Percentiles rank a stretch among this genome's conserved stretches.
These are phyloP conservation scores for Galeopterus variegatus DNA, from an alignment of 2,113 vertebrate genomes.

Conservation along the genomic window DNA sequence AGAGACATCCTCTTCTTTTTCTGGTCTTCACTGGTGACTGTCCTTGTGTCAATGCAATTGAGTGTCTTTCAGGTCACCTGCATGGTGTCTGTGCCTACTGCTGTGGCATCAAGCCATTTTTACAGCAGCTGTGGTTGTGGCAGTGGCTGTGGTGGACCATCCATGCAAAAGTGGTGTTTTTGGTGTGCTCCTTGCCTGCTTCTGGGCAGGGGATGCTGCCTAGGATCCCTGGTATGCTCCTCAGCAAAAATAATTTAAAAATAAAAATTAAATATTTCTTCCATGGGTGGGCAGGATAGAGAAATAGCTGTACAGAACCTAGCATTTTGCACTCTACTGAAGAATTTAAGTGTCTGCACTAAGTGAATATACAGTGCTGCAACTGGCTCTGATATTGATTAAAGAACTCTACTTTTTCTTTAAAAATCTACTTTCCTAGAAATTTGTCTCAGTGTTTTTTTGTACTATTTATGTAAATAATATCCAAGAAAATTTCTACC, in stretches of 20 bases:
- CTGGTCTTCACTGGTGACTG: too few species aligned
- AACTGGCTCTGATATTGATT: slow-evolving; percentile 84
- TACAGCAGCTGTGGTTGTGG: too few species aligned
- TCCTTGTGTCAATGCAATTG: too few species aligned
- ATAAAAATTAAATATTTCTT: neutral
- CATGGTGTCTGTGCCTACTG: too few species aligned
- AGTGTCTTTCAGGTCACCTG: too few species aligned
- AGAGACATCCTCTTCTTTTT: too few species aligned
- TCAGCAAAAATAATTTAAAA: neutral
- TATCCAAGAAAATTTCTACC: slow-evolving; percentile 59
- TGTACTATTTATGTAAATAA: slow-evolving; percentile 58
- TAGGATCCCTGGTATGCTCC: too few species aligned
- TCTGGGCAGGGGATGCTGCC: too few species aligned
- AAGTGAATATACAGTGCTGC: slow-evolving; percentile 82
- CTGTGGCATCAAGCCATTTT: too few species aligned
- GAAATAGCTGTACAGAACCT: slow-evolving; percentile 67
- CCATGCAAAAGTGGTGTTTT: too few species aligned
- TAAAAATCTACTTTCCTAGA: slow-evolving; percentile 76
- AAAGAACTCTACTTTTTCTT: slow-evolving; percentile 78
- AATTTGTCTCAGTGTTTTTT: slow-evolving; percentile 77
- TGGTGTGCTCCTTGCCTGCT: too few species aligned
- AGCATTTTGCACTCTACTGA: slow-evolving; percentile 75
- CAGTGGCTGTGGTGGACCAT: too few species aligned
- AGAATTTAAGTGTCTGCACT: slow-evolving; percentile 61
- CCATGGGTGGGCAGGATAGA: neutral